phyloP scores from a whole-genome alignment of 1,140 invertebrate genomes.

The Zelostemma sp. region DNA sequence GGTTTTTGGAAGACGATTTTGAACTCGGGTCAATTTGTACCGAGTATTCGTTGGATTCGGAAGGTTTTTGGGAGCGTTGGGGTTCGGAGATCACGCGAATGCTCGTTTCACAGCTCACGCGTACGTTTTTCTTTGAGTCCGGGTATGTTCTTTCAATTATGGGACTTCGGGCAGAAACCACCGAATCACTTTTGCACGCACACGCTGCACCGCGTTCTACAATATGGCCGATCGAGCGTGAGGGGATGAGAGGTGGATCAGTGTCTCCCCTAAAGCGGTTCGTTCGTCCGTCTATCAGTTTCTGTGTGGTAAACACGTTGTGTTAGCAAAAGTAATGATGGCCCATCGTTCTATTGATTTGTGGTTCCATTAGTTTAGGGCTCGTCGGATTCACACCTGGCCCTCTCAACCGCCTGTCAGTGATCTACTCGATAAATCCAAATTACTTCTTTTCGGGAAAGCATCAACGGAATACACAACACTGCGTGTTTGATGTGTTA shows the following conservation, averaged over 20 bases:
- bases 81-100: slow-evolving; percentile 5
- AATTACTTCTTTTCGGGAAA: slow-evolving; percentile 56
- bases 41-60: no score
- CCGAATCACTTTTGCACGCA: slow-evolving; percentile 60
- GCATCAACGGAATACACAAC: not conserved
- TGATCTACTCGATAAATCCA: slow-evolving; percentile 60
- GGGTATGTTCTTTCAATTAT: slow-evolving; percentile 41
- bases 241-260: slow-evolving; percentile 63
- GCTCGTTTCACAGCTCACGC: slow-evolving; percentile 22
- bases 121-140: not conserved
- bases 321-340: slow-evolving; percentile 67
- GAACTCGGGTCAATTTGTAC: no score
- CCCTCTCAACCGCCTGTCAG: slow-evolving; percentile 34
- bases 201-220: slow-evolving; percentile 30
- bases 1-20: no score
- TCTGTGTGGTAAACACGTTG: slow-evolving; percentile 68
- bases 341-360: slow-evolving; percentile 67
- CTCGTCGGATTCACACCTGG: slow-evolving; percentile 65
- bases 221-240: slow-evolving; percentile 62
- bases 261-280: slow-evolving; percentile 50
- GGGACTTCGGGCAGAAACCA: slow-evolving; percentile 51
- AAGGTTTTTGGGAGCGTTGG: not conserved
- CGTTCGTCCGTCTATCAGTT: slow-evolving; percentile 48
- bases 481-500: slow-evolving; percentile 26
- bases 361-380: slow-evolving; percentile 68